These are phyloP conservation scores for Parascotia fuliginaria DNA, from an alignment of 2,888 invertebrate genomes.

Conservation along the genomic window DNA sequence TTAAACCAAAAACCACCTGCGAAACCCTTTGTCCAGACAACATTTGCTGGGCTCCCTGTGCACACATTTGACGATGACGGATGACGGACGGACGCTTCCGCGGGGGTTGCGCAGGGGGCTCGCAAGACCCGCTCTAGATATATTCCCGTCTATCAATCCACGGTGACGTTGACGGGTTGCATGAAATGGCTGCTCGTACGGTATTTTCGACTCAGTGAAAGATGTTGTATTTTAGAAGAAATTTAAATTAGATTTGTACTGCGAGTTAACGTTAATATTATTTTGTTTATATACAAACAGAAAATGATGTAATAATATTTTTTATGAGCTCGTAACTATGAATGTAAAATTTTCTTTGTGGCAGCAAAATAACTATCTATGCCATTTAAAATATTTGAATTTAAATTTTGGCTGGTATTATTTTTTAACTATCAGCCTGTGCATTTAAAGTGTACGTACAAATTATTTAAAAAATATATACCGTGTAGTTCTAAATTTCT, in stretches of 20 bases:
- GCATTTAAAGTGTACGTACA: too few species aligned
- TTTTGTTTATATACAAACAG: neutral
- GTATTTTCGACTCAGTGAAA: slow-evolving; percentile 46
- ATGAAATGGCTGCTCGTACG: slow-evolving; percentile 52
- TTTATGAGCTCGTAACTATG: too few species aligned
- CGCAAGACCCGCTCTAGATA: slow-evolving; percentile 64
- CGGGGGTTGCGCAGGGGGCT: slow-evolving; percentile 42
- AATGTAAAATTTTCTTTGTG: too few species aligned
- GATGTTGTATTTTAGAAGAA: slow-evolving; percentile 33
- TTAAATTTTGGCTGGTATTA: too few species aligned
- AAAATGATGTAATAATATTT: neutral
- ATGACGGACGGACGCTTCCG: slow-evolving; percentile 64
- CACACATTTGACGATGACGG: slow-evolving; percentile 68
- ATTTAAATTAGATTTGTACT: slow-evolving; percentile 15
- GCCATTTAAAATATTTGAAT: too few species aligned
- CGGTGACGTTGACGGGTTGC: slow-evolving; percentile 70
- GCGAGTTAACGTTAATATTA: neutral
- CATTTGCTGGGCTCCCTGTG: slow-evolving; percentile 41
- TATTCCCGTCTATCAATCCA: slow-evolving; percentile 72
- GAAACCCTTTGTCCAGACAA: slow-evolving; percentile 41
- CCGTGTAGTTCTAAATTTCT: too few species aligned
- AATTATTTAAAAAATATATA: too few species aligned
- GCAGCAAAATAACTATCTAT: too few species aligned
- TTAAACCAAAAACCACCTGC: slow-evolving; percentile 31
- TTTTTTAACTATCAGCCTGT: too few species aligned